These are phyloP conservation scores for Drosophila pseudoobscura DNA, from an alignment of 1,140 invertebrate species.

Conservation along the genomic window DNA sequence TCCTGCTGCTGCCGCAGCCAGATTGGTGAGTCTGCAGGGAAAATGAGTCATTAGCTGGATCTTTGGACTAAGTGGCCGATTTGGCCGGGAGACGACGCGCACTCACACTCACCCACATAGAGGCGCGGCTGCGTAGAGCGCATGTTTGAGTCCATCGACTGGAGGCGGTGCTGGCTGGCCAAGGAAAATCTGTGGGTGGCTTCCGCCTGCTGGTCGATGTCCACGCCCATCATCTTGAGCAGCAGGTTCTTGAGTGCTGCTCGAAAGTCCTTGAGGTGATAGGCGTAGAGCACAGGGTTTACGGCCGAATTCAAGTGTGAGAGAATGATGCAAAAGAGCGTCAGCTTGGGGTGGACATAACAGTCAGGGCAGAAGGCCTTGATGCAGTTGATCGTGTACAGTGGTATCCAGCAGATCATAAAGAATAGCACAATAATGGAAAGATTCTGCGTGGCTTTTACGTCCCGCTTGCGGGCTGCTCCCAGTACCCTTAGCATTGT, in stretches of 20 bases:
- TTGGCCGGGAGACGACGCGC: conserved; percentile 54
- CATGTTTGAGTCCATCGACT: conserved; percentile 78
- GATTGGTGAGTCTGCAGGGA: conserved; percentile 71
- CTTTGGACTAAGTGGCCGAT: not conserved
- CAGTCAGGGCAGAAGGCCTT: conserved; percentile 90
- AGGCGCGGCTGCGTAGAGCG: conserved; percentile 78
- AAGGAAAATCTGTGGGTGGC: conserved; percentile 83
- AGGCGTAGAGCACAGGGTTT: conserved; percentile 94
- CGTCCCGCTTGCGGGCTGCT: conserved; percentile 92
- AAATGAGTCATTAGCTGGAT: conserved; percentile 17
- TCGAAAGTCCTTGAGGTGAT: conserved; percentile 93
- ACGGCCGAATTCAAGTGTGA: conserved; percentile 95
- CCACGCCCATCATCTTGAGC: conserved; percentile 85
- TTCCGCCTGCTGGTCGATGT: conserved; percentile 75
- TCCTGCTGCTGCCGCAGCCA: conserved; percentile 80
- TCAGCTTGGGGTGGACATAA: conserved; percentile 87
- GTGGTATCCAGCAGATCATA: conserved; percentile 95
- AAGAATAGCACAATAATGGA: conserved; percentile 96
- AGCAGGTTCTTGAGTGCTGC: conserved; percentile 88
- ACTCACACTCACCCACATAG: conserved; percentile 80
- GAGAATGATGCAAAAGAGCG: conserved; percentile 93
- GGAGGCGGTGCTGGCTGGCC: conserved; percentile 79
- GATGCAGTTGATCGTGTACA: conserved; percentile 95
- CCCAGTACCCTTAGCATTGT: conserved; percentile 90
- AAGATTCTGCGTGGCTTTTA: conserved; percentile 95